These are phyloP conservation scores for Agelastica alni DNA, from an alignment of 2,888 invertebrate genomes.

Conservation along the genomic window DNA sequence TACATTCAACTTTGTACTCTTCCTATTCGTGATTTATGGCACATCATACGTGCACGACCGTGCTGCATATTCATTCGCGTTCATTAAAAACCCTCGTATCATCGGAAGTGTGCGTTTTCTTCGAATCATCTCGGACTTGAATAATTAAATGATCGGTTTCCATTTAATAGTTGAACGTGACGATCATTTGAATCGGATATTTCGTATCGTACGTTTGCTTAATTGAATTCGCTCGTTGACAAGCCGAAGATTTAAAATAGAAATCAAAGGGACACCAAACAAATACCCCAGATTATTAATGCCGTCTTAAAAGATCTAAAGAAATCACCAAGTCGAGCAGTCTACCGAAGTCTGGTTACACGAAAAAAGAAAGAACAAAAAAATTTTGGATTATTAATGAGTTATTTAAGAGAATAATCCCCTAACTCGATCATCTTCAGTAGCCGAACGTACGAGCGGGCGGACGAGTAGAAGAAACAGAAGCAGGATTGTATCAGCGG, in stretches of 20 bases:
- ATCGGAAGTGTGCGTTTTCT: no score
- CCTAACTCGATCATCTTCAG: slow-evolving; percentile 28
- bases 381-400: slow-evolving; percentile 26
- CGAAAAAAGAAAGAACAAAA: no score
- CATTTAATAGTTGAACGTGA: slow-evolving; percentile 12
- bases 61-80: no score
- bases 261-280: slow-evolving; percentile 26
- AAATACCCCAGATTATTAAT: slow-evolving; percentile 27
- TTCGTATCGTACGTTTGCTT: no score
- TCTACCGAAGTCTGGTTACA: no score
- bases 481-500: slow-evolving; percentile 22
- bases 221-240: slow-evolving; percentile 24
- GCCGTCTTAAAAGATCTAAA: slow-evolving; percentile 24
- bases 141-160: slow-evolving; percentile 9
- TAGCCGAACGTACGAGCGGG: slow-evolving; percentile 19
- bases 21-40: no score
- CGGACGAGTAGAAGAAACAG: background rate
- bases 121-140: no score
- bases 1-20: no score
- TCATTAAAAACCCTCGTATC: no score
- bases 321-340: slow-evolving; percentile 22
- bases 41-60: no score
- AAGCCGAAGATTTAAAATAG: slow-evolving; percentile 26
- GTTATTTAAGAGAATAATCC: slow-evolving; percentile 25
- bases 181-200: no score